phyloP scores from a whole-genome alignment of 2,113 vertebrate species.

The Elaphurus davidianus region DNA sequence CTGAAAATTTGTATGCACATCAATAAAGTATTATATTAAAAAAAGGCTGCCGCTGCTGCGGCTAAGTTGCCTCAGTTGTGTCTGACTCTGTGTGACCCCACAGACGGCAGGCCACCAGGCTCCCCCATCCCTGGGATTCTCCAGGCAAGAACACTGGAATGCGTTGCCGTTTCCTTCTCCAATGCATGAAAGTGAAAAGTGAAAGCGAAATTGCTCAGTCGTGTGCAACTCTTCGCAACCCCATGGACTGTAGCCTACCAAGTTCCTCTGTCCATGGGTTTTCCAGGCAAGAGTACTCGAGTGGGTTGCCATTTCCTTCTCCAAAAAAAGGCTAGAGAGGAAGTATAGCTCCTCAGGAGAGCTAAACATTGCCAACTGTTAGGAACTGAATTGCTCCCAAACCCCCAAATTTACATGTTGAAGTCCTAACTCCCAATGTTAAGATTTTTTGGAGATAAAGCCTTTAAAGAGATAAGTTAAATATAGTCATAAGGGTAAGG shows the following conservation, averaged over 20 bases:
- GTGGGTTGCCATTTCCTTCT: neutral
- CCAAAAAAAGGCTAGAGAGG: neutral
- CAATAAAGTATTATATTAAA: neutral
- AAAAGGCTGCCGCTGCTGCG: neutral
- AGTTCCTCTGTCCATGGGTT: neutral
- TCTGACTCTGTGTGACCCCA: neutral
- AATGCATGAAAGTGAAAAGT: neutral
- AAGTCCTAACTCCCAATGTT: neutral
- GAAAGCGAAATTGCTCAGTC: neutral
- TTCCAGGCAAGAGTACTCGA: neutral
- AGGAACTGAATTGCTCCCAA: neutral
- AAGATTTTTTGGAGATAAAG: neutral
- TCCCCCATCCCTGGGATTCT: neutral
- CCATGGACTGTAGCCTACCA: neutral
- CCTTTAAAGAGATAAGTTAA: neutral
- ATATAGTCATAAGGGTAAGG: neutral
- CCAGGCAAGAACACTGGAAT: neutral
- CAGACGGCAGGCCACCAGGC: rapidly evolving
- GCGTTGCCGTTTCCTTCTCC: neutral
- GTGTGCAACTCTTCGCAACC: neutral
- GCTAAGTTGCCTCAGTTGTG: rapidly evolving
- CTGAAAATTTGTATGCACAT: neutral
- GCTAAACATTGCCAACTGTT: neutral
- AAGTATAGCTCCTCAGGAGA: neutral
- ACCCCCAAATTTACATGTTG: neutral